Conservation (phyloP, 2,888 invertebrate genomes). For the Amblyjoppa fuscipennis region DNA sequence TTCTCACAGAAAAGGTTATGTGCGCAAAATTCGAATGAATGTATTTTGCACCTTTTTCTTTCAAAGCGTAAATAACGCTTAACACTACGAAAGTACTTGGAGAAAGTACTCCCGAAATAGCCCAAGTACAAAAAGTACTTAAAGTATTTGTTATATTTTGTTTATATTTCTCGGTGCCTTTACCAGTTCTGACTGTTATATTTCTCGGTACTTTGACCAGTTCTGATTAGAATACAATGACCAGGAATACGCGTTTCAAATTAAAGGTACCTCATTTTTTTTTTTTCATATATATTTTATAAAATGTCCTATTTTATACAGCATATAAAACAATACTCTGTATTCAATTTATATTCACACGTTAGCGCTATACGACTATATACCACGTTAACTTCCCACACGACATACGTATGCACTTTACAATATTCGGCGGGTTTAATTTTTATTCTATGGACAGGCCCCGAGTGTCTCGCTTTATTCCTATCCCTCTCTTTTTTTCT, state of each 20-base stretch:
- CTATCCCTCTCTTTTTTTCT: conserved; percentile 71
- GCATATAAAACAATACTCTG: conserved; percentile 86
- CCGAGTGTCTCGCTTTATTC: conserved; percentile 76
- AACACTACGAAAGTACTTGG: too few species aligned
- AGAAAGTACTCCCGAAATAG: too few species aligned
- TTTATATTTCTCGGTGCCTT: too few species aligned
- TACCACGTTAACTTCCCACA: conserved; percentile 76
- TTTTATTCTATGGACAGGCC: conserved; percentile 66
- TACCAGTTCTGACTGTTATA: too few species aligned
- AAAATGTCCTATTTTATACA: conserved; percentile 85
- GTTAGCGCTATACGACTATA: conserved; percentile 83
- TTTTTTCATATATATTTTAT: conserved; percentile 85
- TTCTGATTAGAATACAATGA: background rate
- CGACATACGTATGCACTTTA: conserved; percentile 76
- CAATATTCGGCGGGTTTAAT: conserved; percentile 81
- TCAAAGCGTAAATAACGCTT: too few species aligned
- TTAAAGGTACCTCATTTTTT: conserved; percentile 24
- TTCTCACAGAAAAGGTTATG: too few species aligned
- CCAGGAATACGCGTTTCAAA: background rate
- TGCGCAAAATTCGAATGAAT: too few species aligned
- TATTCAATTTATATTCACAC: conserved; percentile 85
- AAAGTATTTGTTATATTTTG: background rate
- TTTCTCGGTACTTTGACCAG: too few species aligned
- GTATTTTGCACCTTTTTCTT: too few species aligned
- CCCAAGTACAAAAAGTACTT: too few species aligned